phyloP scores from a whole-genome alignment of 35 echinoderm and acorn worm species.

The Amphiura filiformis region DNA sequence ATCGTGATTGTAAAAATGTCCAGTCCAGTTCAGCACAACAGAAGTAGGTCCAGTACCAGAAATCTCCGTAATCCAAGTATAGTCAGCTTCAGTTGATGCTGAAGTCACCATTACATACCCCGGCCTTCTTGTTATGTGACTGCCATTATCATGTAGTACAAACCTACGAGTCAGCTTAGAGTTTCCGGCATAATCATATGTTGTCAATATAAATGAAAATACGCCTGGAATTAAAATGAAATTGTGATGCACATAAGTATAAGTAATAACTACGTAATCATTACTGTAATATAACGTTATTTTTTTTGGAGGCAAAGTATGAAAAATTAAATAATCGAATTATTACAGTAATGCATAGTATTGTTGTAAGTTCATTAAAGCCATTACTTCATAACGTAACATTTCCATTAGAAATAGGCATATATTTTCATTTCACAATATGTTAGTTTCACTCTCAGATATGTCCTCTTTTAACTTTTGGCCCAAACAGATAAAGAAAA shows the following conservation, averaged over 20 bases:
- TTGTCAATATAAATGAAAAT: slow-evolving; percentile 1
- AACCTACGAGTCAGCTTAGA: background rate
- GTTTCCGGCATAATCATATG: slow-evolving; percentile 14
- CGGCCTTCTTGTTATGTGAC: background rate
- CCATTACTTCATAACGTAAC: no score
- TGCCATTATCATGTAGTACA: slow-evolving; percentile 4
- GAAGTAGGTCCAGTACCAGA: background rate
- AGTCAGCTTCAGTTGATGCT: background rate
- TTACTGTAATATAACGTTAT: background rate
- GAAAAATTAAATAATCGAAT: background rate
- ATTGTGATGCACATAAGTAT: no score
- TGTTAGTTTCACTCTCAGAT: no score
- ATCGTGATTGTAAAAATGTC: background rate
- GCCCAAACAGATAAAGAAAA: no score
- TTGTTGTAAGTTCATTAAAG: no score
- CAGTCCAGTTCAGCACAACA: slow-evolving; percentile 1
- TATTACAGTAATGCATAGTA: background rate
- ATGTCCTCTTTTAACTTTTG: no score
- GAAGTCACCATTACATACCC: background rate
- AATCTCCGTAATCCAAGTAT: background rate
- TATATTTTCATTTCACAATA: no score
- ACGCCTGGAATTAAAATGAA: slow-evolving; percentile 24
- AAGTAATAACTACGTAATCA: background rate
- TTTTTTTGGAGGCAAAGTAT: no score
- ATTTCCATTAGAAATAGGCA: no score